Evolutionary conservation across 64 coral and sea anemone species (phyloP), one percentile per base, ranked within the genome.

Genomic region (Pachyseris speciosa): DNA sequence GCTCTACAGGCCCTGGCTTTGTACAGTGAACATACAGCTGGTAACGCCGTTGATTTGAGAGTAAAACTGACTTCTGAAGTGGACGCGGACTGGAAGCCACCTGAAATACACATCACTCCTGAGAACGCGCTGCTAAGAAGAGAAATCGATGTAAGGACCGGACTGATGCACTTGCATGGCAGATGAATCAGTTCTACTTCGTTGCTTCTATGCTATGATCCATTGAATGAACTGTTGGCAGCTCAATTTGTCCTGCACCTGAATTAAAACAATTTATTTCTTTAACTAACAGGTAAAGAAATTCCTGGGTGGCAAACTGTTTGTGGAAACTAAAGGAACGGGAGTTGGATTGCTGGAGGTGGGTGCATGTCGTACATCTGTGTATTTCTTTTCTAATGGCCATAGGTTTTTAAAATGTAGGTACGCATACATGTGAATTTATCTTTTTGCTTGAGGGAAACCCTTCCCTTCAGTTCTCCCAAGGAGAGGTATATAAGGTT

Each of bases 1-100:
- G 96, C 96, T 22, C 81, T 98, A 12, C 96, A 98, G 42, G 84
- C 96, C 31, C 70, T 98, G 2, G 96, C 96, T 26, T 66, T 73
- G 7, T 98, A 98, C 80, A 98, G 96, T 19, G 93, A 98, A n/a
- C 22, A 85, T 7, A 93, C 96, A 1, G 64, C 47, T 12, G 93
- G 93, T 5, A 65, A 84, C 36, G 47, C 59, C 16, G 20, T 95
- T 9, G 84, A 95, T 22, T 70, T 98, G 17, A 92, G 55, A 64
- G 85, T 98, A 4, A 94, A 86, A 17, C 30, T 98, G 40, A 77
- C 67, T 8, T 83, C 96, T 31, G 85, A 85, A 48, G 5, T 33
- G 12, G 79, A 86, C 5, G n/a, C 19, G 0, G 50, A 60, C 19
- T 47, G 57, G 45, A 68, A 78, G 11, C 49, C 40, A 27, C 37